Evolutionary conservation across 1,140 invertebrate species (phyloP).

Genomic region (Argopecten irradians): DNA sequence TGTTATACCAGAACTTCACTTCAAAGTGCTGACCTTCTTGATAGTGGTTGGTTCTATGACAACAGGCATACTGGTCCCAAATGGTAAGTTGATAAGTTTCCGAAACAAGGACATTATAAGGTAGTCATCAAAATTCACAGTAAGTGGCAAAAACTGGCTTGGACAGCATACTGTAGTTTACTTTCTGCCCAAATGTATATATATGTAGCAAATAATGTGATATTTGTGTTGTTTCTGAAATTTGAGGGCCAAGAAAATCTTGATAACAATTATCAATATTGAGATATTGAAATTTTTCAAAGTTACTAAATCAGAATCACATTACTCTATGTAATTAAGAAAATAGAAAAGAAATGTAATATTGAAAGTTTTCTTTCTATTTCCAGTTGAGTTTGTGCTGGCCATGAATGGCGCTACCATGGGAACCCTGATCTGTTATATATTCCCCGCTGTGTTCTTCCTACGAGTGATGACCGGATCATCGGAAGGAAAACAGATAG

Average conservation of each 20-base stretch:
- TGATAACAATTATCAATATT: too few relatives aligned
- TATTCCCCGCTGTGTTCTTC: constrained; percentile 88
- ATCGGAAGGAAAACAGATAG: constrained; percentile 76
- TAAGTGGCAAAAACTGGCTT: too few relatives aligned
- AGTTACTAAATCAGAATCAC: too few relatives aligned
- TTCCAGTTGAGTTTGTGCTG: constrained; percentile 91
- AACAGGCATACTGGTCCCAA: constrained; percentile 81
- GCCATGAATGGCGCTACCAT: constrained; percentile 95
- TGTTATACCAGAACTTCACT: constrained; percentile 88
- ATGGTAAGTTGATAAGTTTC: constrained; percentile 77
- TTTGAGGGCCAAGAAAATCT: too few relatives aligned
- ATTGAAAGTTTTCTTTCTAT: constrained; percentile 35
- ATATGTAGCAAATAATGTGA: too few relatives aligned
- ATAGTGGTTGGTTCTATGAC: constrained; percentile 87
- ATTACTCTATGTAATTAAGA: neutral
- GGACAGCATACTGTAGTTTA: neutral
- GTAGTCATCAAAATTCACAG: too few relatives aligned
- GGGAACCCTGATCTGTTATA: constrained; percentile 94
- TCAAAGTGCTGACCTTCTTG: constrained; percentile 86
- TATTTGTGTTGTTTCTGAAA: too few relatives aligned
- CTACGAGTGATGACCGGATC: constrained; percentile 77
- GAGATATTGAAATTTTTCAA: too few relatives aligned
- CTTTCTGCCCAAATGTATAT: constrained; percentile 29
- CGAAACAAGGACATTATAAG: too few relatives aligned
- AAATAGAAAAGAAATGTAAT: neutral